Evolutionary conservation across 2,113 vertebrate genomes (phyloP), one percentile per base, ranked within the genome.

Genomic region (Cairina moschata): DNA sequence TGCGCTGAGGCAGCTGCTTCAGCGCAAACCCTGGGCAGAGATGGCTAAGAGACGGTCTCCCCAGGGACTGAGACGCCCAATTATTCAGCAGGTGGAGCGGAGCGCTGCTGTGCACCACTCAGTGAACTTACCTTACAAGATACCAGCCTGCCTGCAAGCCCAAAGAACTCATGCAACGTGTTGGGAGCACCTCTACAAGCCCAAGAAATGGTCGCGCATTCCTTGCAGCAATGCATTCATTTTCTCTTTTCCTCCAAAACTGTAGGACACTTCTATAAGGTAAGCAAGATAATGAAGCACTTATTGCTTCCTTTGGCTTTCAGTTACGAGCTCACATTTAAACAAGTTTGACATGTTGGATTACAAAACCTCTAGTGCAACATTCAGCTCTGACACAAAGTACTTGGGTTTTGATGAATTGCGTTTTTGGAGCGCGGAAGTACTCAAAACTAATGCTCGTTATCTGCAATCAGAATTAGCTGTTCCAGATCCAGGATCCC

Each of bases 311-410:
- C 81, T 75, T 85, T 92, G 66, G 54, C 50, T 93, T 95, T 83
- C 86, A 59, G 74, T 63, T 89, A 71, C 81, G 82, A 36, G 23
- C 89, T 91, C 63, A 28, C 58, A 65, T 94, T 95, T 95, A 95
- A 95, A 79, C 89, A 91, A 96, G 67, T 42, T 48, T 94, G 86
- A 94, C 94, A 58, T 80, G 62, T 17, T 63, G 71, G 84, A 92
- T 95, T 96, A 91, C 89, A 92, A 95, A 95, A 92, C 95, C 88
- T 74, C 88, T 92, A 8, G 28, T 85, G 86, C 86, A 87, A 76
- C 74, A 71, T 91, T 69, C 63, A 85, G 69, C 67, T 83, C 88
- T 87, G 93, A 96, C 96, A 93, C 83, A 93, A 94, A 95, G 92
- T 73, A 93, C 95, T 96, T 79, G 88, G 31, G 80, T 58, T 93